Percentiles rank a stretch among this genome's conserved stretches.
These are phyloP conservation scores for Steinernema scapterisci DNA, from an alignment of 2,888 invertebrate genomes.

Conservation along the genomic window DNA sequence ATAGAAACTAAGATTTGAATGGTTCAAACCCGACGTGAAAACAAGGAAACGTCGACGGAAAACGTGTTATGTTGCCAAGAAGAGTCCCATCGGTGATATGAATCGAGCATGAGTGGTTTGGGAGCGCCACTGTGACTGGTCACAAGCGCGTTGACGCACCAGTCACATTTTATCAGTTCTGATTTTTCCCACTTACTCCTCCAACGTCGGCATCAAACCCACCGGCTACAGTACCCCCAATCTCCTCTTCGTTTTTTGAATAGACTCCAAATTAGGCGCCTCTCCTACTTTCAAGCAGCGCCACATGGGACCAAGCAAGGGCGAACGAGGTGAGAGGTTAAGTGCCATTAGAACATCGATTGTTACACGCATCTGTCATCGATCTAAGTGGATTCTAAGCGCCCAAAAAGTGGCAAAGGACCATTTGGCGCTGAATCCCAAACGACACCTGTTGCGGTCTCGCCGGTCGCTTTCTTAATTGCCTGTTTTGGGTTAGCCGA, in stretches of 20 bases:
- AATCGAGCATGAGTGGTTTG: not conserved
- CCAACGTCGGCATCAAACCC: too few species aligned
- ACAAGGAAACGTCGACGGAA: too few species aligned
- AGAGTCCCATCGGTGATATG: too few species aligned
- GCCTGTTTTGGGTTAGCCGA: constrained; percentile 21
- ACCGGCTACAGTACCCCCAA: not conserved
- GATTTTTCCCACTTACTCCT: too few species aligned
- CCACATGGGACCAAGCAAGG: not conserved
- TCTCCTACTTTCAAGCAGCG: not conserved
- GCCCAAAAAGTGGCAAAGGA: not conserved
- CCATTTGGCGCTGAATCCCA: constrained; percentile 11
- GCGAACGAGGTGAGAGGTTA: constrained; percentile 24
- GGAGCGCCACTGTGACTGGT: not conserved
- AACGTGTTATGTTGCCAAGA: too few species aligned
- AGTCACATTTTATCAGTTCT: too few species aligned
- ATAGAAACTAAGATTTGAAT: too few species aligned
- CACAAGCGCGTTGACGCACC: too few species aligned
- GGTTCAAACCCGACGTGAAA: too few species aligned
- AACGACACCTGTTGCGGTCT: constrained; percentile 19
- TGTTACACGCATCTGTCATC: constrained; percentile 30
- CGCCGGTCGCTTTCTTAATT: constrained; percentile 7
- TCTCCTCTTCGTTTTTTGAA: not conserved
- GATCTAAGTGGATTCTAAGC: constrained; percentile 24
- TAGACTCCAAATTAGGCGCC: constrained; percentile 6
- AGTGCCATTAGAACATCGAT: constrained; percentile 25